Conservation (phyloP, 1,140 invertebrate genomes). For the Palaemon carinicauda region DNA sequence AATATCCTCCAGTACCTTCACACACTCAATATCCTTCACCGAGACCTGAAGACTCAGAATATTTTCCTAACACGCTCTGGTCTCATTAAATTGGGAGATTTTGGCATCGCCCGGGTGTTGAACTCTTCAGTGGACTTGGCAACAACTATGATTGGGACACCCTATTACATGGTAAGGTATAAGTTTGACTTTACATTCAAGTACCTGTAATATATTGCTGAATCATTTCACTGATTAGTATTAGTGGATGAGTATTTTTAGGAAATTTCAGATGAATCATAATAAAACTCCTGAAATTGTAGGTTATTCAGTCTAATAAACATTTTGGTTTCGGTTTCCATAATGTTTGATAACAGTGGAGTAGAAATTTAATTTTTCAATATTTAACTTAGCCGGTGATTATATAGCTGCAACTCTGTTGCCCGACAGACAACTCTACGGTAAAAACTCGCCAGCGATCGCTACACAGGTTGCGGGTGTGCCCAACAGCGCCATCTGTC, state of each 20-base stretch:
- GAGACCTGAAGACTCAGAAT: slow-evolving; percentile 69
- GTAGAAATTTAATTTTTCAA: too few relatives aligned
- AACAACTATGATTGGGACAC: slow-evolving; percentile 68
- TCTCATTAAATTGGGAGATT: slow-evolving; percentile 68
- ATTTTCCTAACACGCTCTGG: slow-evolving; percentile 68
- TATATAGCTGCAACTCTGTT: too few relatives aligned
- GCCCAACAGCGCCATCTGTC: too few relatives aligned
- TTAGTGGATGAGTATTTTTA: too few relatives aligned
- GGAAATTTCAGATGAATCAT: not conserved
- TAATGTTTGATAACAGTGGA: too few relatives aligned
- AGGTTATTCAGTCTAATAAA: too few relatives aligned
- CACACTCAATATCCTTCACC: slow-evolving; percentile 31
- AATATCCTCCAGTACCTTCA: slow-evolving; percentile 34
- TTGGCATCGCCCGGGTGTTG: slow-evolving; percentile 67
- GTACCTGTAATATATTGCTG: not conserved
- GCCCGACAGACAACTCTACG: too few relatives aligned
- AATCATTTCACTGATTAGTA: not conserved
- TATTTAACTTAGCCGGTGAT: too few relatives aligned
- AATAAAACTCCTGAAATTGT: too few relatives aligned
- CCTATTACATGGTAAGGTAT: slow-evolving; percentile 65
- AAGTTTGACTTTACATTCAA: not conserved
- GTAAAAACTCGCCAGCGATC: too few relatives aligned
- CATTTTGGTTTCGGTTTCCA: too few relatives aligned
- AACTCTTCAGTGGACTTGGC: slow-evolving; percentile 66
- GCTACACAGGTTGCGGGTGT: too few relatives aligned